Base-by-base conservation (phyloP, 2,797 vertebrate species). In the Danio albolineatus region DNA sequence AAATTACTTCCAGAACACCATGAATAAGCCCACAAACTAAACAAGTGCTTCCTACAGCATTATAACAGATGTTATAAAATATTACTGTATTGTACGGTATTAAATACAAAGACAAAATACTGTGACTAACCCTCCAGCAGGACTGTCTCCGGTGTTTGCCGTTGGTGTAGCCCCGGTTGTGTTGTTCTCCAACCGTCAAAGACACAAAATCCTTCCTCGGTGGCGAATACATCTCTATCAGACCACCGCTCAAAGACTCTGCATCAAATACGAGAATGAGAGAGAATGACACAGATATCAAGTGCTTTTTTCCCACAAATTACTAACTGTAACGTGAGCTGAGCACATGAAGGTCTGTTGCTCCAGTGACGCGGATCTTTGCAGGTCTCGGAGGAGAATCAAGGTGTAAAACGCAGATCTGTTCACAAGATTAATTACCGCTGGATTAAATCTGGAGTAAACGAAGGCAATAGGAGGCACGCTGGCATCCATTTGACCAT, bases 121-220 rank as follows among this genome's bases (percentile, higher is more conserved):
- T 28, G 1, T 28, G 28, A 82, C 95, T 95, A 88, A 97, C 97
- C 96, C 97, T 92, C 96, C 94, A 97, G 88, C 95, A 99, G 53
- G 96, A 97, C 88, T 95, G 95, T 62, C 95, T 90, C 79, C 96
- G 91, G 87, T 95, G 94, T 86, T 96, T 97, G 88, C 91, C 94
- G 80, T 96, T 96, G 86, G 94, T 96, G 90, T 96, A 96, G 78
- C 90, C 69, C 43, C 83, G 67, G 48, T 87, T 86, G 82, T 92
- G 91, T 17, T 90, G 89, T 17, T 94, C 90, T 84, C 90, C 92
- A 83, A 99, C 93, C 0, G 94, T 96, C 89, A 99, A 90, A 67
- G 96, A 95, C 85, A 98, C 94, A 88, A 97, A 98, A 87, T 98
- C 97, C 87, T 96, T 95, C 75, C 91, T 94, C 80, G 94, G 91